Conservation (phyloP, 2,113 vertebrate species). For the Mastomys coucha region DNA sequence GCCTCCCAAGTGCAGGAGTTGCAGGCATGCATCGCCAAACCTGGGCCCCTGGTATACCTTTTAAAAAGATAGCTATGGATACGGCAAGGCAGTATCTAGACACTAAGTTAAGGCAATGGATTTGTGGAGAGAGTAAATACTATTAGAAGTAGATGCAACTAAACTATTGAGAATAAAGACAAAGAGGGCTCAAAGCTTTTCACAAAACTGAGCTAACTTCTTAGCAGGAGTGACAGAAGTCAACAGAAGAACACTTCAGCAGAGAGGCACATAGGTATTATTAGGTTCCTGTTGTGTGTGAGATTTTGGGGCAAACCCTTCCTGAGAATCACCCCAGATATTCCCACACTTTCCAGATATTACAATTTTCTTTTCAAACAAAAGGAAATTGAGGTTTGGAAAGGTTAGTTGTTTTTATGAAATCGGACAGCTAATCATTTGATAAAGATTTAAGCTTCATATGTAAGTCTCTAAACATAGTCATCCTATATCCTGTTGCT, state of each 20-base stretch:
- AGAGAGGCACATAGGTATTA: neutral
- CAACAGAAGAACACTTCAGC: neutral
- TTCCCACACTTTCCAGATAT: neutral
- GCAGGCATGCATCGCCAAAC: too few relatives aligned
- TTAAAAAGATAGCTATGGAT: neutral
- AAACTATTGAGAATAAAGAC: neutral
- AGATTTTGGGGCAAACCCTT: neutral
- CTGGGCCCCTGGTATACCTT: neutral
- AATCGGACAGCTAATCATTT: neutral
- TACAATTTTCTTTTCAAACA: slow-evolving; percentile 31
- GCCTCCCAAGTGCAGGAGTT: neutral
- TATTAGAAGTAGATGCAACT: neutral
- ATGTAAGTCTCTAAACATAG: neutral
- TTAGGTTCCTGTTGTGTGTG: neutral
- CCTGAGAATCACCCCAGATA: neutral
- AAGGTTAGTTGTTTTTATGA: slow-evolving; percentile 14
- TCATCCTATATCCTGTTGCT: neutral
- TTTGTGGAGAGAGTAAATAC: neutral
- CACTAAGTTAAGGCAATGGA: neutral
- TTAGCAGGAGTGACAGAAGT: neutral
- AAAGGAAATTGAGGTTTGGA: neutral
- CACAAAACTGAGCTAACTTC: neutral
- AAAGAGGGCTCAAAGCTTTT: neutral
- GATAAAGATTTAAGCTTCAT: slow-evolving; percentile 7
- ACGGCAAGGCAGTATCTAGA: neutral